Base-by-base conservation (phyloP, 2,888 invertebrate species). In the Adelognathus sp. region DNA sequence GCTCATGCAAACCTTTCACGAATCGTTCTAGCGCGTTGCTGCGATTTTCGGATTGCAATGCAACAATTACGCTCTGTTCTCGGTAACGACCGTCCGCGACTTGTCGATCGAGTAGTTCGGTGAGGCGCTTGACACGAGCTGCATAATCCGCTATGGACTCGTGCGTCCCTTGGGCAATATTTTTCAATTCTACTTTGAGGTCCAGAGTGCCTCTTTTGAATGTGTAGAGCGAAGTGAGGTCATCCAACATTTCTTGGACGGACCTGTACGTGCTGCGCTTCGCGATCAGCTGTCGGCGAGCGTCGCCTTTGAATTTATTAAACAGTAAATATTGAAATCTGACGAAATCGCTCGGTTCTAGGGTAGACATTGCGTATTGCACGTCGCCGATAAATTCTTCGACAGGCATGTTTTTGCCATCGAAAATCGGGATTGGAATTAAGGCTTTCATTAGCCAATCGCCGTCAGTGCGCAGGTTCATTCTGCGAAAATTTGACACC, bases 381-480 rank as follows among this genome's bases (percentile, higher is more conserved):
- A 61, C 61, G 1, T 61, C 61, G 14, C 44, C 36, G 9, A 61
- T 31, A 16, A 61, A 61, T 16, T 61, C 61, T 6, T 61, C 61
- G 27, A 61, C 61, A 0, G 61, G 44, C 29, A 61, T 9, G 14
- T 44, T 61, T 5, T 14, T 41, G 0, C 44, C 61, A 29, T 61
- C 41, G 44, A 61, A 61, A 7, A 21, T 27, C 1, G 41, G 36
- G 9, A 61, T 44, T 0, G 31, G 61, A 0, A 61, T 3, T 1
- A 44, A 9, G 0, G 41, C 41, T 41, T 44, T 61, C 14, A 41
- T 41, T 1, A 61, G 11, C 41, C 41, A 61, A 9, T 61, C 61
- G n/a, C 11, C 3, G 4, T 41, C 24, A 4, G 27, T 39, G 3
- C 61, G 39, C 1, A 61, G 4, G 5, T 61, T 41, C 0, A 41